Percentiles rank a stretch among this genome's conserved stretches.
phyloP scores from a whole-genome alignment of 2,797 vertebrate species.

The Myotis myotis region DNA sequence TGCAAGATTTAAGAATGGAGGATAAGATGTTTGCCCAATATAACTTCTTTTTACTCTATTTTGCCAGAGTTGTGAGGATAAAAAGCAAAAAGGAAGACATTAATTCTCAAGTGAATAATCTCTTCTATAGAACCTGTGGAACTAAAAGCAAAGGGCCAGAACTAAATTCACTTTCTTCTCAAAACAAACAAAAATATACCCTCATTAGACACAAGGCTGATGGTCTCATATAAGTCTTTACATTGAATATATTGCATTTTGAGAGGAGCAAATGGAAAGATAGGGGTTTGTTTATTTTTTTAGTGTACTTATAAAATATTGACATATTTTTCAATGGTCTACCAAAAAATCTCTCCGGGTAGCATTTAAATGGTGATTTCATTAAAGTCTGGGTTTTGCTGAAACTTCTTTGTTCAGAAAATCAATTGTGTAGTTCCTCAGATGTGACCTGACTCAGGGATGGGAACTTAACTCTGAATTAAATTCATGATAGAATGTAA shows the following conservation, averaged over 20 bases:
- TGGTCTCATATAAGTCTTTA: conserved; percentile 1
- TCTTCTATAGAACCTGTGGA: neutral
- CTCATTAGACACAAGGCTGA: neutral
- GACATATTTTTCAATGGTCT: neutral
- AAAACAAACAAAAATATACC: neutral
- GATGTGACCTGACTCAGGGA: neutral
- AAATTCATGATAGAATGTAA: neutral
- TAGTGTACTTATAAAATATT: neutral
- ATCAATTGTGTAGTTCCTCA: neutral
- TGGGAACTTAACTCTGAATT: neutral
- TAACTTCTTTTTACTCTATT: conserved; percentile 6
- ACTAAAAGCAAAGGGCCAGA: neutral
- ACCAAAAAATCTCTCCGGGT: neutral
- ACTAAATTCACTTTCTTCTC: conserved; percentile 14
- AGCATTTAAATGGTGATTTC: neutral
- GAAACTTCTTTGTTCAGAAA: conserved; percentile 24
- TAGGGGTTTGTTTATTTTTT: neutral
- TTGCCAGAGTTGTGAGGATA: neutral
- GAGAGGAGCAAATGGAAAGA: neutral
- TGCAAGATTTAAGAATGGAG: conserved; percentile 7
- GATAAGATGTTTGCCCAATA: neutral
- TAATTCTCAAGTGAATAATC: neutral
- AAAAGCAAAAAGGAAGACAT: conserved; percentile 13
- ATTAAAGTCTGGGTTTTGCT: neutral
- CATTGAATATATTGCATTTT: conserved; percentile 13